Base-by-base conservation (phyloP, 2,797 vertebrate genomes). In the Gymnothorax reevesii region DNA sequence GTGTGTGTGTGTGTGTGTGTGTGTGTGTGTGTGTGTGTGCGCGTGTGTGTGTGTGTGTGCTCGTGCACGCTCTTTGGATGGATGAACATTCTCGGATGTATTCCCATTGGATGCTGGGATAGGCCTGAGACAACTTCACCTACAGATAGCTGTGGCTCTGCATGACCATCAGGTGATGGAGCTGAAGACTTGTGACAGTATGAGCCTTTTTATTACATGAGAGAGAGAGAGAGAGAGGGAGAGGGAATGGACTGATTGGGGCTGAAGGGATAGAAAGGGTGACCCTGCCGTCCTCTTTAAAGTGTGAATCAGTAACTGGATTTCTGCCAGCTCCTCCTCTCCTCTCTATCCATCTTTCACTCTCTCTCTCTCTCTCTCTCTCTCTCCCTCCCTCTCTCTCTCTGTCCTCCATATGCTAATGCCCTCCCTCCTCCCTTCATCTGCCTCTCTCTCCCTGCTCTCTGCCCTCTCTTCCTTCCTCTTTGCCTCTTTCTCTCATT, bases 321-420 rank as follows among this genome's bases (percentile, higher is more conserved):
- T 20, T 64, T 22, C 20, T 64, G 62, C 59, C 62, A 64, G 49
- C 42, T 17, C 75, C 12, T 49, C 12, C 75, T 3, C 75, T 25
- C 66, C n/a, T 20, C 13, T 79, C 75, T 79, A 15, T 52, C 77
- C 86, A 0, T 42, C 64, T 73, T 57, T 54, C 60, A 83, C 83
- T 42, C 55, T n/a, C 83, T 59, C 52, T 86, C 7, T 82, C 84
- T 83, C 17, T 89, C 87, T 87, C 88, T 89, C 88, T 54, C 84
- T 12, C 52, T 42, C 33, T 9, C 75, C 49, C 75, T 55, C n/a
- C n/a, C 42, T 57, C 42, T 13, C 83, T 12, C 8, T 42, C n/a
- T 27, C 84, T 84, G 12, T 15, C 71, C 13, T 54, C 84, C 82
- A 77, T 42, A 42, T 42, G 33, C 33, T 42, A 42, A 42, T 42